Evolutionary conservation across 1,140 invertebrate genomes (phyloP).

Genomic region (Heliconius hermathena): DNA sequence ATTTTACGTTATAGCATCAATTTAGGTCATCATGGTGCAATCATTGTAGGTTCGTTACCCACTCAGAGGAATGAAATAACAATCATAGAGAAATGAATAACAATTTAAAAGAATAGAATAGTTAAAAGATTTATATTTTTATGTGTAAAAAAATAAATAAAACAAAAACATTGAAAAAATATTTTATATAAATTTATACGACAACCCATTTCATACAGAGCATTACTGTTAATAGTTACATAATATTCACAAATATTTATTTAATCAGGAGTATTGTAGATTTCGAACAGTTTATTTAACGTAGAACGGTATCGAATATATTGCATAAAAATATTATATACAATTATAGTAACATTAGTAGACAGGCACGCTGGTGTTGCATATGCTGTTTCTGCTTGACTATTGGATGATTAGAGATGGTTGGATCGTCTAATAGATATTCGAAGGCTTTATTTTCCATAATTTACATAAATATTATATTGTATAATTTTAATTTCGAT

Average conservation of each 20-base stretch:
- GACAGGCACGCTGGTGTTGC: constrained; percentile 61
- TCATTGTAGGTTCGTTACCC: no score
- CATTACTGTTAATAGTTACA: constrained; percentile 22
- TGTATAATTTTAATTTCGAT: no score
- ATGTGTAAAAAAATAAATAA: constrained; percentile 29
- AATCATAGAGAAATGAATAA: no score
- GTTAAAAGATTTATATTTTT: neutral
- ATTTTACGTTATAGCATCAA: no score
- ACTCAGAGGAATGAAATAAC: no score
- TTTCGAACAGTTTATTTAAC: constrained; percentile 23
- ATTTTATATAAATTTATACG: constrained; percentile 75
- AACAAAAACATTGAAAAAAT: constrained; percentile 59
- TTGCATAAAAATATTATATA: constrained; percentile 41
- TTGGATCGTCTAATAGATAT: neutral
- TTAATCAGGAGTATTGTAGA: constrained; percentile 17
- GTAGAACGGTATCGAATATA: constrained; percentile 23
- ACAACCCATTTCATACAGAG: constrained; percentile 50
- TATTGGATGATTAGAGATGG: constrained; percentile 18
- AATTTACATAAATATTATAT: neutral
- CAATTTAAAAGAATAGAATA: no score
- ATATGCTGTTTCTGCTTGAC: constrained; percentile 16
- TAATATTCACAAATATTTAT: constrained; percentile 34
- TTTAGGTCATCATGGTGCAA: no score
- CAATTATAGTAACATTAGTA: constrained; percentile 38
- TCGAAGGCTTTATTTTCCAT: neutral